Conservation (phyloP, 2,888 invertebrate genomes). For the Punctoribates punctum region DNA sequence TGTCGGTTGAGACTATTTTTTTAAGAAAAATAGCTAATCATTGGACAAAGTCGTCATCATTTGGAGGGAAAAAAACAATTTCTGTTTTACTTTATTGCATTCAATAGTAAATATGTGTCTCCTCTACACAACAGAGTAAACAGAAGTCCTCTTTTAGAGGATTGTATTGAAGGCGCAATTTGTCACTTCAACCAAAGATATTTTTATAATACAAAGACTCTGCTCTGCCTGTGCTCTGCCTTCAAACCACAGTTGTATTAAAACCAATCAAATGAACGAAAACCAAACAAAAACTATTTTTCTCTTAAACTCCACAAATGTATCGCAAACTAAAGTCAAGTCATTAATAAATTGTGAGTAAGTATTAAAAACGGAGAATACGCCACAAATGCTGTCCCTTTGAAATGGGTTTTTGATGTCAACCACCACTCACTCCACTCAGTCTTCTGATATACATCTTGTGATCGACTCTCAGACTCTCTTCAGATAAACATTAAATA, state of each 20-base stretch:
- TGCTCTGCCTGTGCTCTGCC: background rate
- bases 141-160: constrained; percentile 2
- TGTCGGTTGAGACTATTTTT: background rate
- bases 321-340: constrained; percentile 3
- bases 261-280: background rate
- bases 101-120: background rate
- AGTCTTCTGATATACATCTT: too few relatives aligned
- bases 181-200: constrained; percentile 18
- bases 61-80: background rate
- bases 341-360: constrained; percentile 13
- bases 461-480: too few relatives aligned
- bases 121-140: constrained; percentile 14
- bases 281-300: background rate
- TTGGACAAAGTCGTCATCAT: constrained; percentile 28
- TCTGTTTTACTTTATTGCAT: background rate
- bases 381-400: too few relatives aligned
- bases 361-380: background rate
- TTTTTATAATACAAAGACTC: constrained; percentile 4
- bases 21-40: constrained; percentile 12
- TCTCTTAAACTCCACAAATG: background rate
- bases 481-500: too few relatives aligned
- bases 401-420: too few relatives aligned
- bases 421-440: too few relatives aligned
- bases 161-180: constrained; percentile 25
- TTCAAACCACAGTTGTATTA: constrained; percentile 11